Percentiles rank a stretch among this genome's conserved stretches.
These are phyloP conservation scores for Ophthalmotilapia sp. DNA, from an alignment of 2,113 vertebrate species.

Conservation along the genomic window DNA sequence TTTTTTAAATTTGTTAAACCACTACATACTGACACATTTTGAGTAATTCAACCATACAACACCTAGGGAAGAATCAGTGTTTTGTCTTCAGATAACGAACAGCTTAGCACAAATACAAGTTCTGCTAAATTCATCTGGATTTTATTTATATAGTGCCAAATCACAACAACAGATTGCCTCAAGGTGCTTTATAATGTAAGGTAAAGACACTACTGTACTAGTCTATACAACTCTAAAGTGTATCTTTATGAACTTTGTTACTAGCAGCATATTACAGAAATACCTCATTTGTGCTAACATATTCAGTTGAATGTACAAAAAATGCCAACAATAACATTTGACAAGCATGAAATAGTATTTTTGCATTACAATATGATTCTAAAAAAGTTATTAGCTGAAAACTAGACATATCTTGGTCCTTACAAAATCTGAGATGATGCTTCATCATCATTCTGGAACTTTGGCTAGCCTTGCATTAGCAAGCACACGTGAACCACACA, in stretches of 20 bases:
- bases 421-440: not conserved
- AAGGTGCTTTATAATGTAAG: not conserved
- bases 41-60: not conserved
- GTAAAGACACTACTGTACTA: not conserved
- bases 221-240: not conserved
- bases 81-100: not conserved
- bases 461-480: not conserved
- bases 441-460: not conserved
- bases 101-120: not conserved
- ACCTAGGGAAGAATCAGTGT: not conserved
- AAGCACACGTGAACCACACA: not conserved
- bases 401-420: not conserved
- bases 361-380: not conserved
- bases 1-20: accelerated
- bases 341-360: not conserved
- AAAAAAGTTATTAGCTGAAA: not conserved
- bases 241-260: not conserved
- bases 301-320: not conserved
- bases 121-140: not conserved
- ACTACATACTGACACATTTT: not conserved
- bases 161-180: not conserved
- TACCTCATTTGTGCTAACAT: not conserved
- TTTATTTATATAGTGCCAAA: not conserved
- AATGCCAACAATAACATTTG: not conserved
- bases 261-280: not conserved